phyloP scores from a whole-genome alignment of 2,888 invertebrate genomes.

The Drosophila subsilvestris region DNA sequence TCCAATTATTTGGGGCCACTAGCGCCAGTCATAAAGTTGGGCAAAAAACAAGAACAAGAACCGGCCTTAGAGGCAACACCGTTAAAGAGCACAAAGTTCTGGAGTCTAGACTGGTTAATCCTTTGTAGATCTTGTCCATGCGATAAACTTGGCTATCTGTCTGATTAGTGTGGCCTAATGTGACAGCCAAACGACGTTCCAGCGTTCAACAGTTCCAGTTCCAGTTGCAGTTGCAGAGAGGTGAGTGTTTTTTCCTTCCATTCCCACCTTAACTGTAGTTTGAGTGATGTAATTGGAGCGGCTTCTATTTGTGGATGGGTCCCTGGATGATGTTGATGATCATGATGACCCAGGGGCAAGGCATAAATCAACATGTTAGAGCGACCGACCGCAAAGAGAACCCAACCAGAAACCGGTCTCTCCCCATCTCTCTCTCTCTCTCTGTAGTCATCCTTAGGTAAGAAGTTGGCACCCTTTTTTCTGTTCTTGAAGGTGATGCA shows the following conservation, averaged over 20 bases:
- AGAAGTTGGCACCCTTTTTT: constrained; percentile 61
- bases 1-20: constrained; percentile 16
- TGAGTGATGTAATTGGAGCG: constrained; percentile 77
- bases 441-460: constrained; percentile 59
- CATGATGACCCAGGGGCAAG: constrained; percentile 16
- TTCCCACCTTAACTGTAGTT: constrained; percentile 51
- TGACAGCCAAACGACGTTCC: constrained; percentile 74
- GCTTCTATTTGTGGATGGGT: constrained; percentile 35
- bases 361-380: constrained; percentile 70
- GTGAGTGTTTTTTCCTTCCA: constrained; percentile 24
- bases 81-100: constrained; percentile 51
- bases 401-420: constrained; percentile 51
- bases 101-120: constrained; percentile 71
- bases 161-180: constrained; percentile 74
- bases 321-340: background rate
- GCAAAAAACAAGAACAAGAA: constrained; percentile 36
- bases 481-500: constrained; percentile 50
- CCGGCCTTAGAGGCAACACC: constrained; percentile 52
- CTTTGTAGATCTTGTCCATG: constrained; percentile 70
- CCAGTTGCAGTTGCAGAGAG: constrained; percentile 8
- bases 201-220: constrained; percentile 16
- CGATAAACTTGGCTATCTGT: constrained; percentile 70
- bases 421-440: background rate
- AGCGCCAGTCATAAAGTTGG: constrained; percentile 68
- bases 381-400: constrained; percentile 41